These are phyloP conservation scores for Burhinus oedicnemus DNA, from an alignment of 2,113 vertebrate genomes.

Conservation along the genomic window DNA sequence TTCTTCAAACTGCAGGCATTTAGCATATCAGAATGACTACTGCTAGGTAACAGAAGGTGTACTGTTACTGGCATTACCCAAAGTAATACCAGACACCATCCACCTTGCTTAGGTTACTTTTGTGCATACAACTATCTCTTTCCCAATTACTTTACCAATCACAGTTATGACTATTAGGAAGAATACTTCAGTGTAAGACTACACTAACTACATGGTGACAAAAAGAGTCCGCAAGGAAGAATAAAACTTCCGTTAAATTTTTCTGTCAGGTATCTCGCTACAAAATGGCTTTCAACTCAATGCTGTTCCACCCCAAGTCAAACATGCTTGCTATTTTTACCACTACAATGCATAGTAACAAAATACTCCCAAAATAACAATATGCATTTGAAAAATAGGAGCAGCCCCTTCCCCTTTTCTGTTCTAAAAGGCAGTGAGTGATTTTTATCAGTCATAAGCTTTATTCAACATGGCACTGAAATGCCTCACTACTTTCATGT, in stretches of 20 bases:
- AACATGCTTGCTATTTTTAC: not conserved
- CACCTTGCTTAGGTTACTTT: not conserved
- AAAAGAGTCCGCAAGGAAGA: not conserved
- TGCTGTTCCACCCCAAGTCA: not conserved
- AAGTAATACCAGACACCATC: not conserved
- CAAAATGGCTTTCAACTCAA: not conserved
- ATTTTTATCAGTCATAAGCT: not conserved
- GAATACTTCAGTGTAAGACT: not conserved
- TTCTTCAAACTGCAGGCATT: not conserved
- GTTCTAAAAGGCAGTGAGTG: not conserved
- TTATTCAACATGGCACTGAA: not conserved
- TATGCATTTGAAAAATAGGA: not conserved
- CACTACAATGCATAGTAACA: not conserved
- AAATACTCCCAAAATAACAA: not conserved
- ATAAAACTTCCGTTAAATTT: not conserved
- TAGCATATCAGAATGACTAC: not conserved
- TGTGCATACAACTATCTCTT: not conserved
- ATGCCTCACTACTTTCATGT: not conserved
- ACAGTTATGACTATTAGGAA: not conserved
- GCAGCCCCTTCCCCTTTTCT: not conserved
- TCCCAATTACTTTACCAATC: not conserved
- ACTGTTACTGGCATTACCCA: not conserved
- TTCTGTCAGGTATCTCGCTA: not conserved
- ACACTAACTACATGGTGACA: not conserved
- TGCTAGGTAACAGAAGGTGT: not conserved